A percentile compares a stretch with the other conserved stretches of the same genome.
Conservation (phyloP, 2,888 invertebrate genomes). For the Cheilosia grossa region DNA sequence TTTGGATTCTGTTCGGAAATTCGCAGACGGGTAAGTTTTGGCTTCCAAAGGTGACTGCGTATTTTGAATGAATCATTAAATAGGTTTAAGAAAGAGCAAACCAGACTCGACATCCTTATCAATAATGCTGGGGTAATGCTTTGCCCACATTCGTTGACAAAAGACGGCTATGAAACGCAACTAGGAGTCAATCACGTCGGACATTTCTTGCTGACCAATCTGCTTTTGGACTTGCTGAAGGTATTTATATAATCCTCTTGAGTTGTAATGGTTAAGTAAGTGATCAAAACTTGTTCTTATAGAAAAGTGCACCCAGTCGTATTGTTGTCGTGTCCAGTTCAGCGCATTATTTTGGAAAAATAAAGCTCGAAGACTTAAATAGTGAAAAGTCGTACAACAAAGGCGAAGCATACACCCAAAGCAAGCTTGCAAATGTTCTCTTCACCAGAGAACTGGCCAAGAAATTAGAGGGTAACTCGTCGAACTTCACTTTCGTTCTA, state of each 20-base stretch:
- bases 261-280: no score
- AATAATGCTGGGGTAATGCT: slow-evolving; percentile 90
- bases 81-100: slow-evolving; percentile 83
- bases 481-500: background rate
- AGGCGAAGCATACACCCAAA: slow-evolving; percentile 87
- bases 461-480: slow-evolving; percentile 84
- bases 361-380: slow-evolving; percentile 87
- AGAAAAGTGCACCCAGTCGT: slow-evolving; percentile 85
- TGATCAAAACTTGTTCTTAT: background rate
- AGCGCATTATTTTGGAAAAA: slow-evolving; percentile 84
- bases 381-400: slow-evolving; percentile 86
- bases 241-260: slow-evolving; percentile 55
- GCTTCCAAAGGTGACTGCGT: no score
- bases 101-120: slow-evolving; percentile 86
- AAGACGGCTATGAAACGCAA: slow-evolving; percentile 88
- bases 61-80: no score
- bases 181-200: slow-evolving; percentile 88
- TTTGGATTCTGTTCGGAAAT: slow-evolving; percentile 85
- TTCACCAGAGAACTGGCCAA: slow-evolving; percentile 88
- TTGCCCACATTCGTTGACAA: slow-evolving; percentile 85
- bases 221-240: slow-evolving; percentile 85
- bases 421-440: slow-evolving; percentile 91
- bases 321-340: slow-evolving; percentile 86
- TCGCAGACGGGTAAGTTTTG: slow-evolving; percentile 84
- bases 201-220: slow-evolving; percentile 86